Base-by-base conservation (phyloP, 2,113 vertebrate species). In the Eonycteris spelaea region DNA sequence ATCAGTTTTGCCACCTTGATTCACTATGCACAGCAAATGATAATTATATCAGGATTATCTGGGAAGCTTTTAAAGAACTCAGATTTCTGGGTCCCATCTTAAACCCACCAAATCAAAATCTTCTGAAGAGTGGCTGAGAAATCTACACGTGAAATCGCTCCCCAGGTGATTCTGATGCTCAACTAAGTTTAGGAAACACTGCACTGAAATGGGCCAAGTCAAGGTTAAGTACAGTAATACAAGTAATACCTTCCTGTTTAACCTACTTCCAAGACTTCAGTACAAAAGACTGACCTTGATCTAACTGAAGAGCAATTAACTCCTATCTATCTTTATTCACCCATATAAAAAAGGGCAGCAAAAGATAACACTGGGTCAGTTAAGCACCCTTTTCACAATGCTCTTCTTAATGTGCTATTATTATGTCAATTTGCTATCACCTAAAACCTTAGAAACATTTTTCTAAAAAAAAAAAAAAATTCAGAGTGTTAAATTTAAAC, bases 281-380 rank as follows among this genome's bases (percentile, higher is more conserved):
- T 89, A 97, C 97, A 96, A 96, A 97, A 97, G 97, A 94, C 68
- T 96, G 97, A 97, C 97, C 96, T 97, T 94, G 73, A 97, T 97
- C 93, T 91, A 95, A 40, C 95, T 86, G 70, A 93, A 98, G 95
- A 98, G 97, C 97, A 98, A 98, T 98, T 98, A 98, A 98, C 95
- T 97, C 70, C 95, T 97, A 98, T 98, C 97, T 96, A 83, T 97
- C 97, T 97, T 97, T 97, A 98, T 96, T 98, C 97, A 97, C 95
- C 96, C 97, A 96, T 97, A 96, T 93, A 96, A 96, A 96, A 97
- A 94, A 96, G 97, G 96, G 93, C 97, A 98, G 65, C 0, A 30
- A 94, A 94, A 98, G 97, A 98, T 98, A 98, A 98, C 95, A 83
- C 86, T 67, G 95, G 97, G 97, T 98, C 96, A 98, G 93, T 97